Evolutionary conservation across 2,888 invertebrate genomes (phyloP).

Genomic region (Acanthococcus lagerstroemiae): DNA sequence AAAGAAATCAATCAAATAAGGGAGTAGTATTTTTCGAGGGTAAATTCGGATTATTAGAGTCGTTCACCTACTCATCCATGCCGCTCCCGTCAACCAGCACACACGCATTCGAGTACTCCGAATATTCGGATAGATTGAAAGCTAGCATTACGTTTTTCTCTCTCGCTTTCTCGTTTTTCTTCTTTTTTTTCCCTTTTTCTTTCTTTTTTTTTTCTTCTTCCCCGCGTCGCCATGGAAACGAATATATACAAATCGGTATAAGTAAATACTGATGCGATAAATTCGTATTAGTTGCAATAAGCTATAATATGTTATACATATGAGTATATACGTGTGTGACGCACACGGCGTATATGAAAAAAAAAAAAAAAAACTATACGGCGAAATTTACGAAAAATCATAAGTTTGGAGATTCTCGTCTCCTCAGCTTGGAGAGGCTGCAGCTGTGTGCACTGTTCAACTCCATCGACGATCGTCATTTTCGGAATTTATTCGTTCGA

Average conservation of each 20-base stretch:
- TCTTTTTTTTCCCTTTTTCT: neutral
- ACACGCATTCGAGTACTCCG: constrained; percentile 18
- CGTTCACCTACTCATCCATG: constrained; percentile 30
- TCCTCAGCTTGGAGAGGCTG: no score
- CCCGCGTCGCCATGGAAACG: constrained; percentile 20
- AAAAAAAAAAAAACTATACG: no score
- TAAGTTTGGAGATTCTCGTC: no score
- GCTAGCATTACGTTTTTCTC: constrained; percentile 28
- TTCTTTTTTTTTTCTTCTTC: neutral
- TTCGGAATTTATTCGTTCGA: no score
- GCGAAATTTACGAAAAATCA: no score
- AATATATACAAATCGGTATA: constrained; percentile 29
- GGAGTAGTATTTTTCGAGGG: constrained; percentile 31
- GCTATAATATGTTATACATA: no score
- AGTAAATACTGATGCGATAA: constrained; percentile 28
- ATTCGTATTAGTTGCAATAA: constrained; percentile 28
- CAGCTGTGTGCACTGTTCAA: no score
- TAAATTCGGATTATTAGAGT: constrained; percentile 31
- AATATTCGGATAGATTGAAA: constrained; percentile 27
- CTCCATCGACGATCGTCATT: no score
- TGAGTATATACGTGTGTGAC: no score
- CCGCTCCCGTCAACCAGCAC: constrained; percentile 16
- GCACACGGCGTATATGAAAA: no score
- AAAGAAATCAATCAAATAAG: constrained; percentile 31
- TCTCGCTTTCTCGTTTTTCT: neutral